Percentiles rank a stretch among this genome's conserved stretches.
Conservation (phyloP, 2,113 vertebrate genomes). For the Oreocharis arfaki region DNA sequence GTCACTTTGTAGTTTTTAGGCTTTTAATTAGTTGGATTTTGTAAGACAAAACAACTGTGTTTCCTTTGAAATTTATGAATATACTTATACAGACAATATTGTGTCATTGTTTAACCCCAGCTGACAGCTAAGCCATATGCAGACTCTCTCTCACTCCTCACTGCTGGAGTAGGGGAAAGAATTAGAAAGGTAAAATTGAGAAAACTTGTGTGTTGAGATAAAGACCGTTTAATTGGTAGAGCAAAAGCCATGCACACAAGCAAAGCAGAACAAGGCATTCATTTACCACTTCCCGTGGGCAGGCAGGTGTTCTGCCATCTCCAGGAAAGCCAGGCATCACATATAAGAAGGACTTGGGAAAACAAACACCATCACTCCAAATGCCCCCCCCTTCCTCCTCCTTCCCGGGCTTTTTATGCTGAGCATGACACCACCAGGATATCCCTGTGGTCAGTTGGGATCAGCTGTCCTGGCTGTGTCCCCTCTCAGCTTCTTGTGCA, state of each 20-base stretch:
- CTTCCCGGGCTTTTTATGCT: background rate
- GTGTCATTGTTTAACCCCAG: background rate
- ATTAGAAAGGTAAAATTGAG: background rate
- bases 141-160: rapidly evolving
- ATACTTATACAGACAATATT: background rate
- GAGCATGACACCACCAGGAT: rapidly evolving
- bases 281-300: rapidly evolving
- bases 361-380: background rate
- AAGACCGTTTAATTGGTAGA: background rate
- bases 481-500: background rate
- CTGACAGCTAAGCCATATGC: background rate
- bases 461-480: background rate
- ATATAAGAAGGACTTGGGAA: rapidly evolving
- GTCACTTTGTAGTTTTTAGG: background rate
- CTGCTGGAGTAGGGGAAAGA: background rate
- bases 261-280: background rate
- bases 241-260: background rate
- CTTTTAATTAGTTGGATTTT: background rate
- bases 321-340: background rate
- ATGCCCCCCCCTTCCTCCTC: rapidly evolving
- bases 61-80: background rate
- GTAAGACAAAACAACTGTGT: background rate
- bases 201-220: background rate
- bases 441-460: background rate
- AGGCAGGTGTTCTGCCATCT: background rate